These are phyloP conservation scores for Heliconius hewitsoni DNA, from an alignment of 1,140 invertebrate genomes.

Conservation along the genomic window DNA sequence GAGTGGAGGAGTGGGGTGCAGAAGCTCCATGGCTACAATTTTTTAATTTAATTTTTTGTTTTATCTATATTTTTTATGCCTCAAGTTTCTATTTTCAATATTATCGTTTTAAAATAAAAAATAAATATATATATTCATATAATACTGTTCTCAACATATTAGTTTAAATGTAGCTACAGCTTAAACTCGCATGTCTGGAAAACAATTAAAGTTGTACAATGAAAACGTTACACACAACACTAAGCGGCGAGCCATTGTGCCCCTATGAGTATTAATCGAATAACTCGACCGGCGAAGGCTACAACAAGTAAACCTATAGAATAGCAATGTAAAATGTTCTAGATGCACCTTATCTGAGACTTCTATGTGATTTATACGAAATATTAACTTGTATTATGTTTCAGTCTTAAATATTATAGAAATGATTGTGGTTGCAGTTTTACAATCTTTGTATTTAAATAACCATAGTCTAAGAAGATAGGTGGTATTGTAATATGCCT, in stretches of 20 bases:
- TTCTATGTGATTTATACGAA: neutral
- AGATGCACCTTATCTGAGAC: neutral
- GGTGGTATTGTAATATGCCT: neutral
- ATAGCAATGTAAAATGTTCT: neutral
- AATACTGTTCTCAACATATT: neutral
- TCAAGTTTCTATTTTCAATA: too few relatives aligned
- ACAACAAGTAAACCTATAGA: neutral
- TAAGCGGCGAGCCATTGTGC: constrained; percentile 58
- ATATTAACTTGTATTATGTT: neutral
- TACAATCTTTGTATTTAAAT: too few relatives aligned
- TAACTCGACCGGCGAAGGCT: constrained; percentile 42
- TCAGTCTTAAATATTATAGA: too few relatives aligned
- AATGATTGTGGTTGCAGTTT: too few relatives aligned
- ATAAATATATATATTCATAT: neutral
- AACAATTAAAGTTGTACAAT: constrained; percentile 71
- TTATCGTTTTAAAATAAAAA: too few relatives aligned
- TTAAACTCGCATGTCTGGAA: constrained; percentile 43
- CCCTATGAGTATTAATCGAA: constrained; percentile 65
- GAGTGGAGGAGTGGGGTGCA: too few relatives aligned
- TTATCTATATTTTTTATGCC: too few relatives aligned
- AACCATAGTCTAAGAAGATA: neutral
- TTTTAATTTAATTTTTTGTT: too few relatives aligned
- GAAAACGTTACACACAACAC: constrained; percentile 54
- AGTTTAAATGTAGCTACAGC: constrained; percentile 29
- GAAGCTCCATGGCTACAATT: too few relatives aligned